phyloP scores from a whole-genome alignment of 2,797 vertebrate species.

The Antennarius maculatus region DNA sequence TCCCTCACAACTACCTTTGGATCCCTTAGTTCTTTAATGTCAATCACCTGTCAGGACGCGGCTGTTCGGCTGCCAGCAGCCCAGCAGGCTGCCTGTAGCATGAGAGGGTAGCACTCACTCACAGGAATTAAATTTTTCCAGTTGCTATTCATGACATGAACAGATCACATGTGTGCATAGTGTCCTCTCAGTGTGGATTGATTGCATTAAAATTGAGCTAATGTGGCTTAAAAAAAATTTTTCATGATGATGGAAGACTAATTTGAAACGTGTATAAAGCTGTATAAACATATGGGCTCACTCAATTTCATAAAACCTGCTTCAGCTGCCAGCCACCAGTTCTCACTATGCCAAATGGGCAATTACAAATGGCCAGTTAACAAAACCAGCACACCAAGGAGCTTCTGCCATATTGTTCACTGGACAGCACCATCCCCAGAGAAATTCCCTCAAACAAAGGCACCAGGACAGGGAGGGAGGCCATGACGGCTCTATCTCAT shows the following conservation, averaged over 20 bases:
- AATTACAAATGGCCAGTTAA: constrained; percentile 58
- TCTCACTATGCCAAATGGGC: constrained; percentile 51
- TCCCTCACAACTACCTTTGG: constrained; percentile 48
- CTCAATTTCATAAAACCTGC: constrained; percentile 37
- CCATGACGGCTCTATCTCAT: constrained; percentile 75
- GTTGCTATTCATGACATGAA: constrained; percentile 44
- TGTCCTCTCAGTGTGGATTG: constrained; percentile 8
- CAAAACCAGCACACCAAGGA: constrained; percentile 62
- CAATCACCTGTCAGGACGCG: constrained; percentile 67
- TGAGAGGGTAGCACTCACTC: constrained; percentile 45
- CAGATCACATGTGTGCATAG: constrained; percentile 38
- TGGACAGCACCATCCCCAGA: constrained; percentile 55
- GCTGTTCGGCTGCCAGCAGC: constrained; percentile 65
- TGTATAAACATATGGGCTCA: constrained; percentile 33
- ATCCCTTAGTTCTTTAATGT: constrained; percentile 69
- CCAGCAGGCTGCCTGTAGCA: constrained; percentile 62
- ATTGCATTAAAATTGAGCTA: constrained; percentile 9
- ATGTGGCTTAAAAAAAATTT: constrained; percentile 6
- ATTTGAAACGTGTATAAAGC: constrained; percentile 22
- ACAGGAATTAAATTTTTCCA: constrained; percentile 55
- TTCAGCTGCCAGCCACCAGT: constrained; percentile 36
- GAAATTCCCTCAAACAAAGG: constrained; percentile 63
- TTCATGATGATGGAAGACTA: constrained; percentile 5
- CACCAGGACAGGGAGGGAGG: constrained; percentile 62
- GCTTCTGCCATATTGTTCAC: constrained; percentile 58